A percentile compares a stretch with the other conserved stretches of the same genome.
Conservation (phyloP, 92 coral and sea anemone species). For the Actinostola sp. region DNA sequence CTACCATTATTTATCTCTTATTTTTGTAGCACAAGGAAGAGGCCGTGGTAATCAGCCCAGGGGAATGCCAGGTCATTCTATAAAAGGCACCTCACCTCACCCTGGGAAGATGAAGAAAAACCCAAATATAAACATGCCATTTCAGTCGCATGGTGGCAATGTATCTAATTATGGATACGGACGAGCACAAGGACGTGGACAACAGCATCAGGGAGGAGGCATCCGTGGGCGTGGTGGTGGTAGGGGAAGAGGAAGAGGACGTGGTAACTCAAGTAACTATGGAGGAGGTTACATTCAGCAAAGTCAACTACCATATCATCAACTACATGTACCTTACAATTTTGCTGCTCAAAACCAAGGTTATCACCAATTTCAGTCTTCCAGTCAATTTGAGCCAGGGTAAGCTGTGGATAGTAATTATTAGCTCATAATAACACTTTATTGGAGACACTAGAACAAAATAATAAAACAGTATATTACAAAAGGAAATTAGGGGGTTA, state of each 20-base stretch:
- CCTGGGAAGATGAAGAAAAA: conserved; percentile 5
- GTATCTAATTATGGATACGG: background rate
- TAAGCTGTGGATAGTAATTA: no score
- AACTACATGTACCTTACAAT: background rate
- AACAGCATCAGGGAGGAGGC: background rate
- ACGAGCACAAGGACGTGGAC: conserved; percentile 1
- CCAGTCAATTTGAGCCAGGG: background rate
- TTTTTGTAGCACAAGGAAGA: background rate
- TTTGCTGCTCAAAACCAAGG: background rate
- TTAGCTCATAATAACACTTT: background rate
- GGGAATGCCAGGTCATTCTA: background rate
- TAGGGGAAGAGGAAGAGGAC: conserved; percentile 37
- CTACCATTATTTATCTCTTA: no score
- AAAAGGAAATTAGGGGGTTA: no score
- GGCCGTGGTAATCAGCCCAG: no score
- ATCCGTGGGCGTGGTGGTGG: conserved; percentile 10
- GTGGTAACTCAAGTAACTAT: conserved; percentile 14
- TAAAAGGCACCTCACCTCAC: background rate
- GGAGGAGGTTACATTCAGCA: conserved; percentile 8
- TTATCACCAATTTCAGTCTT: background rate
- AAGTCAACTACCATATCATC: background rate
- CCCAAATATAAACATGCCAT: conserved; percentile 10
- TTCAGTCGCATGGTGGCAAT: background rate
- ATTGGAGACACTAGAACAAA: background rate
- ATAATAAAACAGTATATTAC: no score